Percentiles rank a stretch among this genome's conserved stretches.
phyloP scores from a whole-genome alignment of 2,888 invertebrate species.

The Chorisops tibialis region DNA sequence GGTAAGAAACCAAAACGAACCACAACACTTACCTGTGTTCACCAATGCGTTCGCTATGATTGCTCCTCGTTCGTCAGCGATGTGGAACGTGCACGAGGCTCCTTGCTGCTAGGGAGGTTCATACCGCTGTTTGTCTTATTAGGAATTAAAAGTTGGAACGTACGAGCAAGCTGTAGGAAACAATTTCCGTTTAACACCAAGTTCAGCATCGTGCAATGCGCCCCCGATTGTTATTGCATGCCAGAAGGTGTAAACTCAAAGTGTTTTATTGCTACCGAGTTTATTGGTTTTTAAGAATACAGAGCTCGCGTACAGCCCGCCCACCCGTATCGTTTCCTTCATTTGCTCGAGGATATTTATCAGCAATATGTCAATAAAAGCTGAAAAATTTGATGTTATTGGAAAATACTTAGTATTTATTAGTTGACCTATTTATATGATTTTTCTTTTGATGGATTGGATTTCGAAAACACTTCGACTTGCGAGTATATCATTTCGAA shows the following conservation, averaged over 20 bases:
- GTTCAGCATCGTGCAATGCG: conserved; percentile 15
- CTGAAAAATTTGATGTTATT: too few relatives aligned
- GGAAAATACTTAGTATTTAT: too few relatives aligned
- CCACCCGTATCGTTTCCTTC: background rate
- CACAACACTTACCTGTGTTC: background rate
- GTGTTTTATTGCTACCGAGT: conserved; percentile 24
- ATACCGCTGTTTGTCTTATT: conserved; percentile 19
- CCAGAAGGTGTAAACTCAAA: conserved; percentile 24
- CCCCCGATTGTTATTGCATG: conserved; percentile 24
- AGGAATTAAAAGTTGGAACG: conserved; percentile 21
- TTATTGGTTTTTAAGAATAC: conserved; percentile 25
- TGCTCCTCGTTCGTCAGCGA: background rate
- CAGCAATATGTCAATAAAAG: too few relatives aligned
- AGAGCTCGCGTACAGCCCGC: conserved; percentile 6
- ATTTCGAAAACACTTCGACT: too few relatives aligned
- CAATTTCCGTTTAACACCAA: conserved; percentile 21
- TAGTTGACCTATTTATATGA: too few relatives aligned
- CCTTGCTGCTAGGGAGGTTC: too few relatives aligned
- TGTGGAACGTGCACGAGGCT: too few relatives aligned
- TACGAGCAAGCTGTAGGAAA: conserved; percentile 22
- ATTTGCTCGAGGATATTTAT: too few relatives aligned
- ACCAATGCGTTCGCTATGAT: conserved; percentile 1
- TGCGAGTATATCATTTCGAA: too few relatives aligned
- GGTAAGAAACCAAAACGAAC: too few relatives aligned
- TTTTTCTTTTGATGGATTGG: too few relatives aligned